Base-by-base conservation (phyloP, 2,888 invertebrate species). In the Crepidodera aurea region DNA sequence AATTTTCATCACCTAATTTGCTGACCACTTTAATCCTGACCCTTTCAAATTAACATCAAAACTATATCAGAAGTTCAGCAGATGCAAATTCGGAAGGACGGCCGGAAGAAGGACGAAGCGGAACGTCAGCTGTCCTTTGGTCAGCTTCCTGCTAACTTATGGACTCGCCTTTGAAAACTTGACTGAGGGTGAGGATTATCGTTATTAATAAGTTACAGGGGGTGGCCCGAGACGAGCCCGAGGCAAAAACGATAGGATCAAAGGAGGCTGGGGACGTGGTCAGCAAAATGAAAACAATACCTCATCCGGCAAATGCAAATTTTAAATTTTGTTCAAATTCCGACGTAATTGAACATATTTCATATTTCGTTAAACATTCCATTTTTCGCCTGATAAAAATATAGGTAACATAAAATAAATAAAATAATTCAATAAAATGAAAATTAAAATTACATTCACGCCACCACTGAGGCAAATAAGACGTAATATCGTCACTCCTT, bases 1-100 rank as follows among this genome's bases (percentile, higher is more conserved):
- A 54, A 62, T 59, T 62, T 58, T 54, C 62, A 50, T 62, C 62
- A 62, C 58, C 62, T 62, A 62, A 62, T 62, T 62, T 62, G 54
- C 50, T 34, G 58, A 58, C 62, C 62, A 44, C 58, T 62, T 62
- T 57, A 62, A 62, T 57, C 62, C 32, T 48, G 62, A 57, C 57
- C 62, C 62, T 58, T 62, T 53, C 58, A 50, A 62, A 58, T 62
- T 58, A 64, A 64, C 64, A 56, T 64, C 57, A 57, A 61, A 61
- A 64, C 60, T 64, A 55, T 63, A 55, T 59, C 59, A 59, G 50
- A 54, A 62, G 58, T 59, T 60, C 34, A 39, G 48, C 54, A 29
- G 44, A 40, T 40, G 62, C 40, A 53, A 62, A 57, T 62, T 62
- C 39, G 58, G 53, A 12, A 39, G 46, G 56, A 56, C 37, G 51